These are phyloP conservation scores for Hetaerina americana DNA, from an alignment of 1,140 invertebrate species.

Conservation along the genomic window DNA sequence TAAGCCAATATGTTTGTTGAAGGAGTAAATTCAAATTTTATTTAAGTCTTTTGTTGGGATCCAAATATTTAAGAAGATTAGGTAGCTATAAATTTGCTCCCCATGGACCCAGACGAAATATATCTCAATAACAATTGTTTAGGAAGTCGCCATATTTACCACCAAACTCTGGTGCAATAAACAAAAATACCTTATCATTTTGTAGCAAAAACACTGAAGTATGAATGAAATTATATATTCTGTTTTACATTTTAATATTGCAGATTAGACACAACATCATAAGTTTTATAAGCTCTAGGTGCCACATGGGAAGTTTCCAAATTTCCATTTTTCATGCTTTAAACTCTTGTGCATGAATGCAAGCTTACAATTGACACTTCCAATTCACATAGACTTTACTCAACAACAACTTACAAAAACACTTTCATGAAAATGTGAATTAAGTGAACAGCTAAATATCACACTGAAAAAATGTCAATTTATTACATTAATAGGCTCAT, in stretches of 20 bases:
- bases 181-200: not conserved
- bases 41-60: too few species aligned
- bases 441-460: not conserved
- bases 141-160: not conserved
- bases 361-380: conserved; percentile 1
- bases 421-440: conserved; percentile 1
- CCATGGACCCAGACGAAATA: not conserved
- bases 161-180: not conserved
- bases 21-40: too few species aligned
- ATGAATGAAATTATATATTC: not conserved
- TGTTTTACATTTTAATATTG: conserved; percentile 3
- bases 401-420: not conserved
- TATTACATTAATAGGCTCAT: not conserved
- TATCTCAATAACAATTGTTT: not conserved
- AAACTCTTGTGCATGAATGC: not conserved
- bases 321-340: not conserved
- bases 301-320: not conserved
- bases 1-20: too few species aligned
- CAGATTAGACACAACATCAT: not conserved
- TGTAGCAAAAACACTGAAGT: not conserved
- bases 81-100: not conserved
- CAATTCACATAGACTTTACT: conserved; percentile 1
- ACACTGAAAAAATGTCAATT: not conserved
- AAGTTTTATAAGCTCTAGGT: conserved; percentile 3
- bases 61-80: not conserved